A percentile compares a stretch with the other conserved stretches of the same genome.
Conservation (phyloP, 2,113 vertebrate species). For the Alouatta palliata region DNA sequence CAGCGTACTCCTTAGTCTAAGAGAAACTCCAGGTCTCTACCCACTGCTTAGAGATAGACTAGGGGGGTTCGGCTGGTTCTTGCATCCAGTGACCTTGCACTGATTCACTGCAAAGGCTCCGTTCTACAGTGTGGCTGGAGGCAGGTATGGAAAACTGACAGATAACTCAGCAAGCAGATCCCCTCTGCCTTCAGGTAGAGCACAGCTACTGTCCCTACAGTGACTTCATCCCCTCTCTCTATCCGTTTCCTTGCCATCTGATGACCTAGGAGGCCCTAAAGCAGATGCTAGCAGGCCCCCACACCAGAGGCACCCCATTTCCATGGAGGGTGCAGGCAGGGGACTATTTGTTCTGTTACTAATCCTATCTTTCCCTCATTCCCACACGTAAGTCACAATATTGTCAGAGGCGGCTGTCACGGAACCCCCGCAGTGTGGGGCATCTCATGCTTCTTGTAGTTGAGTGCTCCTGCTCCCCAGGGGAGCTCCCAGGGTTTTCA, state of each 20-base stretch:
- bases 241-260: neutral
- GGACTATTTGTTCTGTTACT: neutral
- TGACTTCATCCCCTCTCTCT: neutral
- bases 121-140: neutral
- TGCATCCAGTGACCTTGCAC: no score
- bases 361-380: neutral
- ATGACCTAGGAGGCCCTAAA: neutral
- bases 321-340: neutral
- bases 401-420: slow-evolving; percentile 15
- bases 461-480: neutral
- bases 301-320: neutral
- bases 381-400: slow-evolving; percentile 46
- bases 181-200: neutral
- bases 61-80: neutral
- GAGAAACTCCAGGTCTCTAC: neutral
- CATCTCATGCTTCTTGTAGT: neutral
- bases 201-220: neutral
- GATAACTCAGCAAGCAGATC: neutral
- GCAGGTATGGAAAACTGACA: neutral
- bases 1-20: rapidly evolving
- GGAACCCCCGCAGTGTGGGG: neutral
- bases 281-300: neutral
- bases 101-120: neutral
- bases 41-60: no score
- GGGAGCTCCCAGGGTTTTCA: neutral